Conservation (phyloP, 1,140 invertebrate species). For the Myzus persicae region DNA sequence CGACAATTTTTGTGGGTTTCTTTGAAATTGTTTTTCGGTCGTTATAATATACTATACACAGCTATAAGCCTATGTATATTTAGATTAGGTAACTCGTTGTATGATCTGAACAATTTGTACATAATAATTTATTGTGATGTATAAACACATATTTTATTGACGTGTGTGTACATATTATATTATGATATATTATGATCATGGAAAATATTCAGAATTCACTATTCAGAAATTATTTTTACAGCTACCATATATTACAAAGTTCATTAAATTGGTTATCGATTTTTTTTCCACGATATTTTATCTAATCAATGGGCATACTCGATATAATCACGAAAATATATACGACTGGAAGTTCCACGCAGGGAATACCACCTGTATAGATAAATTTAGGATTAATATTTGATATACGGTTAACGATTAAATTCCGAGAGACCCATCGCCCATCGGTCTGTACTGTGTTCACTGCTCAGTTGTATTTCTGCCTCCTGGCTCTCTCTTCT, state of each 20-base stretch:
- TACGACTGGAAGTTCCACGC: neutral
- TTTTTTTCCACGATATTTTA: neutral
- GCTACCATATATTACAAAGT: neutral
- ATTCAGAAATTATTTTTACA: neutral
- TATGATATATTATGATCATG: too few species aligned
- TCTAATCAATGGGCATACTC: neutral
- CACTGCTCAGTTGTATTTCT: slow-evolving; percentile 35
- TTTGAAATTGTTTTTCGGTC: neutral
- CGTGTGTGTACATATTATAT: too few species aligned
- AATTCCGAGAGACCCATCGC: neutral
- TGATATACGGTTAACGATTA: neutral
- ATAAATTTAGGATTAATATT: slow-evolving; percentile 46
- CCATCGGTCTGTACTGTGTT: neutral
- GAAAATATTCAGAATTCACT: neutral
- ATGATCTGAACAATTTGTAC: neutral
- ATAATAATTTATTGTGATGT: too few species aligned
- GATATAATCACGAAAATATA: slow-evolving; percentile 17
- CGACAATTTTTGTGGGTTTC: too few species aligned
- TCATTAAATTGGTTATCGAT: slow-evolving; percentile 7
- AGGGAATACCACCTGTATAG: slow-evolving; percentile 28
- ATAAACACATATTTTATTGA: too few species aligned
- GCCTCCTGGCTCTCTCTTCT: neutral
- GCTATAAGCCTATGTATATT: too few species aligned
- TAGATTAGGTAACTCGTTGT: too few species aligned
- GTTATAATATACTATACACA: too few species aligned